Base-by-base conservation (phyloP, 2,888 invertebrate genomes). In the Lycia hirtaria region DNA sequence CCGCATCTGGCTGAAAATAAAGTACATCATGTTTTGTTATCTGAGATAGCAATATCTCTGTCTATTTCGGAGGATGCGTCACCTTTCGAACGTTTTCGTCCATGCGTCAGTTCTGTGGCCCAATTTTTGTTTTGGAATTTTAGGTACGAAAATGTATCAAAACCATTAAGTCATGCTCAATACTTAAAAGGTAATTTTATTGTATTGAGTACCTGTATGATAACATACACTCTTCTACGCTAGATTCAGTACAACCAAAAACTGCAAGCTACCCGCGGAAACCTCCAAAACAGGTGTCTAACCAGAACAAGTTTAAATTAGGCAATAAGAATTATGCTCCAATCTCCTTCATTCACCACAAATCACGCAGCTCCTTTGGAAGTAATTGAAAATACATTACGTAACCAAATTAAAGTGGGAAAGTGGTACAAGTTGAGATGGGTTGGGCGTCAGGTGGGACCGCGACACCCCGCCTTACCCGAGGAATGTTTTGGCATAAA, bases 301-400 rank as follows among this genome's bases (percentile, higher is more conserved):
- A 37, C 32, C 50, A 19, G 32, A 71, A 70, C 71, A 80, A 82
- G 74, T 85, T 82, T 83, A 86, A 89, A 87, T 88, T 85, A 85
- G 83, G 81, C 78, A 78, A 78, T 81, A 81, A 82, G 81, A 83
- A 82, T 84, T 83, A 85, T 82, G 81, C 81, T 77, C 85, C 84
- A 86, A 89, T 88, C 86, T 87, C 80, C 76, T 81, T 80, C 75
- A 83, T 78, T 78, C 78, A 81, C 86, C 91, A 90, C 91, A 91
- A 92, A 92, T 91, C 90, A 89, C 83, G 73, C 74, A 68, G 80
- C 86, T 86, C 82, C 87, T 88, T 83, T 83, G 83, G 83, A 88
- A 85, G 89, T 91, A 92, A 92, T 92, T 91, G 92, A 90, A 92
- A 92, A 92, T 91, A 90, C 90, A 92, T 92, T 92, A 91, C 91